A percentile compares a stretch with the other conserved stretches of the same genome.
Conservation (phyloP, 2,797 vertebrate species). For the Melanotaenia pygmaea region DNA sequence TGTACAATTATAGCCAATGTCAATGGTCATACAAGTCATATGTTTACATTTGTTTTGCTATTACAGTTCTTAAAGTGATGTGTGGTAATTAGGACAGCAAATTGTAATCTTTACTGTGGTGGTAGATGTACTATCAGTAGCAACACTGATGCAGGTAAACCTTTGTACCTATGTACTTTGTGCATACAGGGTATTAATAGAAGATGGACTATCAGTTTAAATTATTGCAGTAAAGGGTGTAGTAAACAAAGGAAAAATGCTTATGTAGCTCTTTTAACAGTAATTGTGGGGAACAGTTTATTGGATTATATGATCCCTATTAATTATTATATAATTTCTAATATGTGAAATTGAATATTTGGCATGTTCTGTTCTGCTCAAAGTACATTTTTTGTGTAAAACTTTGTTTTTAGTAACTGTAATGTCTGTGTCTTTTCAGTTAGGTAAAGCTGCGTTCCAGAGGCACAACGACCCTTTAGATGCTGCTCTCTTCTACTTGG, state of each 20-base stretch:
- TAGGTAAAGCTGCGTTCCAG: slow-evolving; percentile 97
- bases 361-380: neutral
- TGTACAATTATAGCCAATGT: neutral
- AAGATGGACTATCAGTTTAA: neutral
- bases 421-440: slow-evolving; percentile 72
- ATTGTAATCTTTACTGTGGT: neutral
- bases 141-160: neutral
- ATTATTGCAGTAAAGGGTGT: too few species aligned
- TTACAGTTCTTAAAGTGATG: neutral
- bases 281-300: neutral
- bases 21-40: neutral
- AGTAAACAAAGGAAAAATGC: neutral
- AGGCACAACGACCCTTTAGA: slow-evolving; percentile 95
- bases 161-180: neutral
- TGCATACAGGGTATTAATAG: neutral
- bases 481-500: slow-evolving; percentile 95
- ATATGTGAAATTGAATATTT: neutral
- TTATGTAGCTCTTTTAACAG: neutral
- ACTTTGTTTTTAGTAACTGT: neutral
- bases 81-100: neutral
- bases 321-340: neutral
- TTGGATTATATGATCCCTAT: neutral
- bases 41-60: neutral
- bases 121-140: neutral
- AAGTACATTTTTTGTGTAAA: neutral